Percentiles rank a stretch among this genome's conserved stretches.
phyloP scores from a whole-genome alignment of 2,113 vertebrate species.

The Taxidea taxus region DNA sequence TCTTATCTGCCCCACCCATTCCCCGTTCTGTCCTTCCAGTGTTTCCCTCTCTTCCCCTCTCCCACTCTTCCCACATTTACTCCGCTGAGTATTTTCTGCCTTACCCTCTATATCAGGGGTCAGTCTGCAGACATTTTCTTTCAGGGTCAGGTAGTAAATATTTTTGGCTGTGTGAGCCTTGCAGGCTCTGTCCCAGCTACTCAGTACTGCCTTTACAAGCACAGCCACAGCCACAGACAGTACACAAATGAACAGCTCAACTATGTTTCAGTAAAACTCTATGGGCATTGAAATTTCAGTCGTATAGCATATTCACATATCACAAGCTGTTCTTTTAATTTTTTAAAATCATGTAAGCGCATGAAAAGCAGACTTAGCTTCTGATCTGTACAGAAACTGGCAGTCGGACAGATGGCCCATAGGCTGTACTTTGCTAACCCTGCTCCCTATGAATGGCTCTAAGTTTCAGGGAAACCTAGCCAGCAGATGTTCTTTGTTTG shows the following conservation, averaged over 20 bases:
- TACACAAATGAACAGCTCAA: too few species aligned
- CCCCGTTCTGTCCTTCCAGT: neutral
- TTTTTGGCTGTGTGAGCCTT: neutral
- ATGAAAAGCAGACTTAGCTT: neutral
- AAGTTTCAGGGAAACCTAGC: neutral
- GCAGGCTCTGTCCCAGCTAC: neutral
- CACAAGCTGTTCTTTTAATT: neutral
- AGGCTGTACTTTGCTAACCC: neutral
- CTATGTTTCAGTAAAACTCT: neutral
- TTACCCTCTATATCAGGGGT: neutral
- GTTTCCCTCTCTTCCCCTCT: accelerated
- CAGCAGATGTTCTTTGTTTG: neutral
- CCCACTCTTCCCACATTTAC: neutral
- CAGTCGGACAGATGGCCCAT: too few species aligned
- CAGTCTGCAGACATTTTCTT: neutral
- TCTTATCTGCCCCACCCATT: neutral
- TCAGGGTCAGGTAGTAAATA: neutral
- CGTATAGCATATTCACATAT: neutral
- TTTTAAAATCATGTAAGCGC: neutral
- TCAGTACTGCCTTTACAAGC: neutral
- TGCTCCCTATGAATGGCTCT: neutral
- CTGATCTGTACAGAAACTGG: neutral
- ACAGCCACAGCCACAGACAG: too few species aligned
- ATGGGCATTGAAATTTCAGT: neutral
- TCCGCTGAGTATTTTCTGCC: neutral